Conservation (phyloP, 2,113 vertebrate genomes). For the Corythoichthys intestinalis region DNA sequence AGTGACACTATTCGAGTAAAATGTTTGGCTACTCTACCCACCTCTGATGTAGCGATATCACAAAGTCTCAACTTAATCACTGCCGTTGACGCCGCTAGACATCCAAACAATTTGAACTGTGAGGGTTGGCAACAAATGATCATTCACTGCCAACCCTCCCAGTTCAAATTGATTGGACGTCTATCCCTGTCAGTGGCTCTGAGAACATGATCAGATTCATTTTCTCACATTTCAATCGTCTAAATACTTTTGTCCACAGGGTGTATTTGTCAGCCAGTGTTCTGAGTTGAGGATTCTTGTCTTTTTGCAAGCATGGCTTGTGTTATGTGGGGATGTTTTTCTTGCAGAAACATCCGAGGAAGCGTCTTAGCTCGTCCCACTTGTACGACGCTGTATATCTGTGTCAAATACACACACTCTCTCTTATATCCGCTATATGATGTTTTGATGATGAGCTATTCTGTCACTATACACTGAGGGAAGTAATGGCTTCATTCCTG, state of each 20-base stretch:
- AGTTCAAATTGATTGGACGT: no score
- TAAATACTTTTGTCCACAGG: constrained; percentile 31
- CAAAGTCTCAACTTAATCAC: no score
- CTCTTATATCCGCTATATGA: constrained; percentile 44
- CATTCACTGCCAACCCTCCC: no score
- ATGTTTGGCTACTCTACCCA: no score
- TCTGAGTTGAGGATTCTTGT: constrained; percentile 18
- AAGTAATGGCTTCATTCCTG: no score
- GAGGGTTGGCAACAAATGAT: no score
- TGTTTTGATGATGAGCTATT: constrained; percentile 65
- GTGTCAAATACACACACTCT: constrained; percentile 63
- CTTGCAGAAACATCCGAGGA: constrained; percentile 68
- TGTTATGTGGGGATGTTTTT: constrained; percentile 56
- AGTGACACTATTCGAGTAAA: no score
- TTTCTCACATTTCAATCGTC: no score
- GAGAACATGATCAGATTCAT: not conserved
- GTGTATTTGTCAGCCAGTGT: not conserved
- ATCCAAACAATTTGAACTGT: no score
- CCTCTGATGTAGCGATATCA: no score
- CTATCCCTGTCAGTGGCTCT: no score
- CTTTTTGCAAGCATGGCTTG: constrained; percentile 65
- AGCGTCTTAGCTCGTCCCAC: constrained; percentile 65
- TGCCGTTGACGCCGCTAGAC: no score
- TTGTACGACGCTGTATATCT: constrained; percentile 72
- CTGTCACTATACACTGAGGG: constrained; percentile 45